A percentile compares a stretch with the other conserved stretches of the same genome.
These are phyloP conservation scores for Alectura lathami DNA, from an alignment of 2,113 vertebrate genomes.

Conservation along the genomic window DNA sequence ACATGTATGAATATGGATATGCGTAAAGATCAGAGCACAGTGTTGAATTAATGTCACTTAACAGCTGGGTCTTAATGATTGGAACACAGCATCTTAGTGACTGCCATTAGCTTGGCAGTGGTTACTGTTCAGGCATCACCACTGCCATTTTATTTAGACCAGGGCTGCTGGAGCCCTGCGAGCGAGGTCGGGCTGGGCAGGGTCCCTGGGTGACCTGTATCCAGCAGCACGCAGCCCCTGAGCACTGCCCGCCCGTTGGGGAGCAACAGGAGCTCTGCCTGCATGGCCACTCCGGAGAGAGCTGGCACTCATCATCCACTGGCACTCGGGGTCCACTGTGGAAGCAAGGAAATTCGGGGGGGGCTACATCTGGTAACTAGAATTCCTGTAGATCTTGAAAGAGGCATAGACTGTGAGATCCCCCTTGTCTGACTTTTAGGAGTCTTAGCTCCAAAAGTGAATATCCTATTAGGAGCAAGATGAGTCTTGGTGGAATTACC, in stretches of 20 bases:
- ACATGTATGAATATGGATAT: neutral
- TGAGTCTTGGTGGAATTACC: neutral
- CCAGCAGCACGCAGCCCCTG: neutral
- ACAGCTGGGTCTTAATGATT: neutral
- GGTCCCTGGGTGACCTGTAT: neutral
- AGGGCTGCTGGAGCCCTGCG: neutral
- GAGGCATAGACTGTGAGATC: neutral
- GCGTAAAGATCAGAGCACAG: neutral
- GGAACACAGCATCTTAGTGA: neutral
- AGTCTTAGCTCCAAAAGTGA: neutral
- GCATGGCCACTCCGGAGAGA: neutral
- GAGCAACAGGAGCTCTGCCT: rapidly evolving
- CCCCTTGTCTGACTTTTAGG: neutral
- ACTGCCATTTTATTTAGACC: neutral
- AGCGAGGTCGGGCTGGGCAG: neutral
- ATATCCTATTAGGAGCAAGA: neutral
- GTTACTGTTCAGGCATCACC: neutral
- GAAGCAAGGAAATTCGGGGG: neutral
- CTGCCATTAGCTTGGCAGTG: neutral
- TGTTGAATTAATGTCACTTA: neutral
- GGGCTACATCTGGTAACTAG: neutral
- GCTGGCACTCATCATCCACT: neutral
- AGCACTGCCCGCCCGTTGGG: neutral
- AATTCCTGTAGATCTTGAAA: neutral
- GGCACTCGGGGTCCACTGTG: neutral